phyloP scores from a whole-genome alignment of 1,140 invertebrate species.

The Zophobas morio region DNA sequence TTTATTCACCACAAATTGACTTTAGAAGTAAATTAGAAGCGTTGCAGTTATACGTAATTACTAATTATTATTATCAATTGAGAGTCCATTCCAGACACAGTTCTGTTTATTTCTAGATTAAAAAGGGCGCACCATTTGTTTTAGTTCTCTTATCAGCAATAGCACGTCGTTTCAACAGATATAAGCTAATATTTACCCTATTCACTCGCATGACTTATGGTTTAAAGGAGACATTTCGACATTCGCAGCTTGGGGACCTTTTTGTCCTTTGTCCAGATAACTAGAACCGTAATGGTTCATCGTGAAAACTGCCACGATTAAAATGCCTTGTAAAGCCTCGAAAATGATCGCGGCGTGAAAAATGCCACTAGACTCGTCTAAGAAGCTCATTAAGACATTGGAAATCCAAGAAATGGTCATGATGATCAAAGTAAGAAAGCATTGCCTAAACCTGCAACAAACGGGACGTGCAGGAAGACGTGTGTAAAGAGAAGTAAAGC shows the following conservation, averaged over 20 bases:
- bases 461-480: conserved; percentile 2
- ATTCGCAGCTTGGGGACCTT: not conserved
- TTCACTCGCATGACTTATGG: not conserved
- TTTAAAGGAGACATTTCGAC: conserved; percentile 27
- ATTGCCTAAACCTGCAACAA: conserved; percentile 43
- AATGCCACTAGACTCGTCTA: conserved; percentile 34
- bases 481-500: not conserved
- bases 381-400: conserved; percentile 31
- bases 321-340: conserved; percentile 36
- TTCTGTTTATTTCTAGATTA: too few species aligned
- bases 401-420: conserved; percentile 45
- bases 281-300: conserved; percentile 27
- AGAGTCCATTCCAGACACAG: too few species aligned
- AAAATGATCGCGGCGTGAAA: conserved; percentile 31
- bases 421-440: conserved; percentile 12
- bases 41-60: too few species aligned
- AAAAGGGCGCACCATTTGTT: not conserved
- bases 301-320: conserved; percentile 41
- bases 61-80: too few species aligned
- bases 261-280: conserved; percentile 15
- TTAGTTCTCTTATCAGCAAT: not conserved
- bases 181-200: conserved; percentile 12
- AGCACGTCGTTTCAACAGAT: not conserved
- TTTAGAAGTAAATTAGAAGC: too few species aligned
- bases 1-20: too few species aligned